Evolutionary conservation across 2,888 invertebrate genomes (phyloP).

Genomic region (Archips crataeganus): DNA sequence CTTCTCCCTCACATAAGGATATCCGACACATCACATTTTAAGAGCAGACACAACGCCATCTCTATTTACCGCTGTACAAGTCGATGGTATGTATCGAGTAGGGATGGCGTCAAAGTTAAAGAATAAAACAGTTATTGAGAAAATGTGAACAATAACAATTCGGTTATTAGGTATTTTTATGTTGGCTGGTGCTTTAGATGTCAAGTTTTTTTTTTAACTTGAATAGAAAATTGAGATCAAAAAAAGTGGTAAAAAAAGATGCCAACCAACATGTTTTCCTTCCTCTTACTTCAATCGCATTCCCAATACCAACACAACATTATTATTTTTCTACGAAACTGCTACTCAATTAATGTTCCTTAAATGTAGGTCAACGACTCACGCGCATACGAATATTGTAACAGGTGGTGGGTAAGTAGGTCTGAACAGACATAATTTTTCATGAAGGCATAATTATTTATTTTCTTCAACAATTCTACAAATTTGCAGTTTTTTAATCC

Average conservation of each 20-base stretch:
- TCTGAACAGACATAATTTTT: background rate
- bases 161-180: background rate
- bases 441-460: too few species aligned
- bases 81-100: background rate
- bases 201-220: background rate
- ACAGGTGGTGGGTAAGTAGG: background rate
- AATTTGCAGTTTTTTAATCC: too few species aligned
- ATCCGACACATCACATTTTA: too few species aligned
- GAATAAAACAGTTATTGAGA: too few species aligned
- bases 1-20: too few species aligned
- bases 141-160: background rate
- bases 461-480: too few species aligned
- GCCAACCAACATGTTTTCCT: conserved; percentile 28
- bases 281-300: background rate
- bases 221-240: background rate
- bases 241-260: conserved; percentile 16
- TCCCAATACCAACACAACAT: background rate
- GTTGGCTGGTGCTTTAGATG: background rate
- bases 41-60: background rate
- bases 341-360: background rate
- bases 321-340: background rate
- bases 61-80: background rate
- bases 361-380: background rate
- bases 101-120: background rate
- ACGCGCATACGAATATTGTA: background rate